Evolutionary conservation across 1,140 invertebrate genomes (phyloP).

Genomic region (Grapholita molesta): DNA sequence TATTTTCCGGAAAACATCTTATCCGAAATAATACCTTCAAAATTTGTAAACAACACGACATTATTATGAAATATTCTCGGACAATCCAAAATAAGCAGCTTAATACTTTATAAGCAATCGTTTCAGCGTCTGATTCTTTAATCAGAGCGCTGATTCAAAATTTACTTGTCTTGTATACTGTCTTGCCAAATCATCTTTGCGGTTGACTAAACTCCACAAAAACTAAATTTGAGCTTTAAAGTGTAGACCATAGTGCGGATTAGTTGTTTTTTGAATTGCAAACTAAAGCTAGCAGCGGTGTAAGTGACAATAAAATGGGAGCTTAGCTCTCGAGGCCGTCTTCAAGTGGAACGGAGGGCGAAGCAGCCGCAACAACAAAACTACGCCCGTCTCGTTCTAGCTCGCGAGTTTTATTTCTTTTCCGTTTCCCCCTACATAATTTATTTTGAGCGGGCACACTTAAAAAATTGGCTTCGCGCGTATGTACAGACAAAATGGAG

Average conservation of each 20-base stretch:
- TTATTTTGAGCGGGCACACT: conserved; percentile 72
- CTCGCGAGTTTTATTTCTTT: conserved; percentile 68
- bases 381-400: conserved; percentile 43
- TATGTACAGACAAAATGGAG: conserved; percentile 58
- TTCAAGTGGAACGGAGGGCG: conserved; percentile 57
- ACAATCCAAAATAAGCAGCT: conserved; percentile 55
- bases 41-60: conserved; percentile 32
- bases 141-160: conserved; percentile 58
- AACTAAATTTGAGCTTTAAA: conserved; percentile 30
- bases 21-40: conserved; percentile 22
- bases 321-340: conserved; percentile 70
- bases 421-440: conserved; percentile 73
- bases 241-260: background rate
- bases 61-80: conserved; percentile 55
- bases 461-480: conserved; percentile 71
- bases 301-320: conserved; percentile 76
- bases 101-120: conserved; percentile 62
- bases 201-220: conserved; percentile 15
- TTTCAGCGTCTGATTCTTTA: conserved; percentile 60
- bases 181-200: conserved; percentile 25
- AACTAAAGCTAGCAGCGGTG: conserved; percentile 67
- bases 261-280: conserved; percentile 42
- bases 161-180: conserved; percentile 48
- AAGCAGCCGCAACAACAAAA: conserved; percentile 32
- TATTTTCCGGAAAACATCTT: background rate